Evolutionary conservation across 2,888 invertebrate genomes (phyloP), one percentile per base, ranked within the genome.

Genomic region (Salpingus planirostris): DNA sequence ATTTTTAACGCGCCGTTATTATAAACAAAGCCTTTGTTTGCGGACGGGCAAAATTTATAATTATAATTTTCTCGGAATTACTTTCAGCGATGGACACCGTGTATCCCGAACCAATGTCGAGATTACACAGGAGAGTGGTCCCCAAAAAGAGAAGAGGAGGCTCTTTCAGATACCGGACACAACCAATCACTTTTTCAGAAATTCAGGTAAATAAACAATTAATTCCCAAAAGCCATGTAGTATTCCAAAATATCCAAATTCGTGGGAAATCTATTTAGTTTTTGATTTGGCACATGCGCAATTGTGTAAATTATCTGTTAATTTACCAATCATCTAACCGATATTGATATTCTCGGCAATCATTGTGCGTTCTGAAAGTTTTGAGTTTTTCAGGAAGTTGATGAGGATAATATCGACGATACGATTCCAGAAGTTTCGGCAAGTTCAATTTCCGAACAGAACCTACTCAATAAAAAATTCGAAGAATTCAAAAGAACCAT

Each of bases 131-230:
- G 49, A 66, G 64, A 56, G 73, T 69, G 45, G 74, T 64, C 46
- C 69, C 70, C 32, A 71, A 73, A 48, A 70, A 70, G 47, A 64
- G 69, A 50, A 65, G 67, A 43, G 68, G 60, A 41, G 65, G 51
- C 43, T 61, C 65, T 43, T 69, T 44, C 47, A 64, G 80, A 26
- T 77, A 74, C 54, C 70, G 77, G 47, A 81, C 82, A 18, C 76
- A 77, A 57, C 81, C 82, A 2, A 76, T 83, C 43, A 83, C 83
- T 24, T 83, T 83, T 60, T 77, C 80, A 22, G 83, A 83, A 66
- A 83, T 83, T 45, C 74, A 78, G 69, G 78, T 76, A 52, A 29
- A 28, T n/a, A n/a, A n/a, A n/a, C n/a, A n/a, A n/a, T n/a, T n/a
- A n/a, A 11, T 2, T 6, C 2, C 11, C 15, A n/a, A n/a, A n/a